Conservation (phyloP, 1,140 invertebrate species). For the Drosophila subpulchrella region DNA sequence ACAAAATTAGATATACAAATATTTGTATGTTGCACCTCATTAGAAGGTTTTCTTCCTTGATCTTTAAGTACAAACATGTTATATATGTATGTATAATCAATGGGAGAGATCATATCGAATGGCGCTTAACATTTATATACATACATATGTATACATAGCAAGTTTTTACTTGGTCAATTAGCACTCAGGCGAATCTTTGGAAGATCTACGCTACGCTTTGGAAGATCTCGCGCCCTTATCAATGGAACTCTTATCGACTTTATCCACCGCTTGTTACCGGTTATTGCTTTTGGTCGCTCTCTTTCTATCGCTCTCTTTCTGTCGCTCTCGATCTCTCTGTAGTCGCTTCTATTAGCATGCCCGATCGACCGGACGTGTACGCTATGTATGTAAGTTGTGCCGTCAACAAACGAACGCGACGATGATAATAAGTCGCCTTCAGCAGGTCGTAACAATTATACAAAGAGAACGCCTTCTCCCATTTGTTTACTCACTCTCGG, state of each 20-base stretch:
- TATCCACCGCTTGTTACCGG: background rate
- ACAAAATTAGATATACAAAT: too few species aligned
- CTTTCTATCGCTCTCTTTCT: conserved; percentile 10
- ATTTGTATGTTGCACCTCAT: too few species aligned
- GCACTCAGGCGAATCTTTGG: background rate
- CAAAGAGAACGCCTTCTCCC: conserved; percentile 31
- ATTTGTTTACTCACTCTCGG: background rate
- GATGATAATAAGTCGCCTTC: conserved; percentile 42
- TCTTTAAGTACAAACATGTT: too few species aligned
- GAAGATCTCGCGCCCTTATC: background rate
- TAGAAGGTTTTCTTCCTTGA: too few species aligned
- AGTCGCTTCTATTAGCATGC: conserved; percentile 30
- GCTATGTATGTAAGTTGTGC: conserved; percentile 18
- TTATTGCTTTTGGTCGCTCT: conserved; percentile 9
- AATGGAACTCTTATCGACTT: conserved; percentile 20
- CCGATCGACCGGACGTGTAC: conserved; percentile 12
- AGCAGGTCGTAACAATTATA: conserved; percentile 46
- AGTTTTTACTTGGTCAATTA: conserved; percentile 23
- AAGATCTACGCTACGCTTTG: conserved; percentile 1
- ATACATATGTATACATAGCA: too few species aligned
- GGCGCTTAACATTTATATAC: too few species aligned
- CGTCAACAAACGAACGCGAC: conserved; percentile 42
- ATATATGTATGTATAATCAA: too few species aligned
- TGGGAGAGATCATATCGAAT: too few species aligned
- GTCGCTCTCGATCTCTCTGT: conserved; percentile 8